Evolutionary conservation across 2,797 vertebrate species (phyloP), one percentile per base, ranked within the genome.

Genomic region (Ptychadena robeensis): DNA sequence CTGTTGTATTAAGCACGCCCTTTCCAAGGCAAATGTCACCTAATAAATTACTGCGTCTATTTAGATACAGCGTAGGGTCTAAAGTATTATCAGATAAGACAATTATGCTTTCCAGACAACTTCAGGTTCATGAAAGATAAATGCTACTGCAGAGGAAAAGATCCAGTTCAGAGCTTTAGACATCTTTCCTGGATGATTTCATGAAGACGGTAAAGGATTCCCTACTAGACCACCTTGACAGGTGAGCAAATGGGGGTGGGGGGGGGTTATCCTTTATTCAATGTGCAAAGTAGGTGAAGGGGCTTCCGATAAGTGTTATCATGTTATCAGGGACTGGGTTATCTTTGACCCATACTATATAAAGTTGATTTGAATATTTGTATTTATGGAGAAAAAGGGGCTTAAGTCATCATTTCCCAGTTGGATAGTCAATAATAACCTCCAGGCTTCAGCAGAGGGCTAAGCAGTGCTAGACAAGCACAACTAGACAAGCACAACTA

Each of bases 61-160:
- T 35, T 61, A 65, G 75, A 61, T 82, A 73, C 44, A 76, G 44
- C 35, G 25, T 40, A 53, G 67, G 53, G 83, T 80, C 83, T 85
- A 85, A 85, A 85, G 83, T 85, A 80, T 85, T 81, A 85, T 85
- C 83, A 85, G 83, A 85, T 85, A 85, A 80, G 11, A 69, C 32
- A 59, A 66, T 57, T 25, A 76, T 72, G 65, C 11, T 85, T 75
- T 70, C 76, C 73, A 79, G 69, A n/a, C 68, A 73, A 38, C 63
- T 68, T 3, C 25, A 28, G 27, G 61, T 72, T 38, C 27, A 79
- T 68, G 15, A 65, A 53, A 80, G 83, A 61, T 76, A 85, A 70
- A 81, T 73, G 5, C 66, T 15, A 32, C 28, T 25, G 44, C 35
- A 53, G 57, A 40, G 38, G 66, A 80, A 72, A 63, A 76, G 22